Evolutionary conservation across 2,797 vertebrate species (phyloP).

Genomic region (Gorsachius magnificus): DNA sequence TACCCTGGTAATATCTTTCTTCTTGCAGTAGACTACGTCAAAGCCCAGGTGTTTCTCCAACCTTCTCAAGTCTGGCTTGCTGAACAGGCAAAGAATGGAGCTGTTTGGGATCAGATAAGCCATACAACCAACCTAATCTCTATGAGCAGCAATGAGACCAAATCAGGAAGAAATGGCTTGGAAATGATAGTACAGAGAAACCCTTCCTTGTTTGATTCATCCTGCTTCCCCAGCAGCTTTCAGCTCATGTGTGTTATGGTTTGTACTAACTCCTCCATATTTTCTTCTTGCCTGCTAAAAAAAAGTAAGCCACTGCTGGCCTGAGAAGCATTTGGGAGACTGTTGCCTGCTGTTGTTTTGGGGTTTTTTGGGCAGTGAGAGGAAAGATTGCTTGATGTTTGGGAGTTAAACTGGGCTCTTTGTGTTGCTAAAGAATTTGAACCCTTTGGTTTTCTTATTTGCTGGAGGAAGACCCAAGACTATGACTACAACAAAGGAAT

Average conservation of each 20-base stretch:
- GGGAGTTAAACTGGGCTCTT: not conserved
- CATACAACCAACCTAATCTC: not conserved
- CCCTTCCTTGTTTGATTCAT: not conserved
- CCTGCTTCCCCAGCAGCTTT: not conserved
- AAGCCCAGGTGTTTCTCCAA: not conserved
- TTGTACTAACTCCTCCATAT: not conserved
- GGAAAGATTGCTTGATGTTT: not conserved
- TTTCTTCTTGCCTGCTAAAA: not conserved
- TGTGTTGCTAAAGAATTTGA: not conserved
- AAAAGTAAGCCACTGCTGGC: not conserved
- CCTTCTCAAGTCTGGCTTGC: not conserved
- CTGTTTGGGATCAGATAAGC: not conserved
- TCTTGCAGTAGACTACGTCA: not conserved
- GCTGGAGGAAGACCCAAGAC: conserved; percentile 20
- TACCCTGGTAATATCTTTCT: not conserved
- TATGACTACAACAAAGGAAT: conserved; percentile 46
- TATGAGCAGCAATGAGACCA: not conserved
- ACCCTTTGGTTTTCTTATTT: not conserved
- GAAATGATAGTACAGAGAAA: not conserved
- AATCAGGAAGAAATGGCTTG: not conserved
- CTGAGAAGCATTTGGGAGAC: not conserved
- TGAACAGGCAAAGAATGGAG: not conserved
- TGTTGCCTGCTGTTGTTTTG: not conserved
- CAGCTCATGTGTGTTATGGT: not conserved
- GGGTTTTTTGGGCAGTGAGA: not conserved